phyloP scores from a whole-genome alignment of 2,113 vertebrate genomes.

The Sinocyclocheilus anshuiensis region DNA sequence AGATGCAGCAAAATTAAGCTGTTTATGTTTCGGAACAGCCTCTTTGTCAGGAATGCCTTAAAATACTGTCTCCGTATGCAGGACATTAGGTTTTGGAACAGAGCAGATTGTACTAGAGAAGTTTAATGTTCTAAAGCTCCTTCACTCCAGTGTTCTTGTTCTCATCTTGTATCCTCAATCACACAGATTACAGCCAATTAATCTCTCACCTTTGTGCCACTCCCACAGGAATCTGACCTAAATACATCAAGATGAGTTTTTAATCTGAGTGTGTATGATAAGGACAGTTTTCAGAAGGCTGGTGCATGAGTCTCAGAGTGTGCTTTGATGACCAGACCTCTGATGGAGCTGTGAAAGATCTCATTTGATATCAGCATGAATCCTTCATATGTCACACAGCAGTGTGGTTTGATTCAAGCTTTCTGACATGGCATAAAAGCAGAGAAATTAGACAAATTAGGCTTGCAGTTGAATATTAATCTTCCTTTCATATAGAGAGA shows the following conservation, averaged over 20 bases:
- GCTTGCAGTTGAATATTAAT: not conserved
- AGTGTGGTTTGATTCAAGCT: not conserved
- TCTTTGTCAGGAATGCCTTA: not conserved
- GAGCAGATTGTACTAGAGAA: slow-evolving; percentile 2
- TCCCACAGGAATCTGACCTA: slow-evolving; percentile 72
- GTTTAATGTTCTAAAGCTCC: not conserved
- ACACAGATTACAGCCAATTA: slow-evolving; percentile 51
- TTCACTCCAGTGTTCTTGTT: not conserved
- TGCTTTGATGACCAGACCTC: slow-evolving; percentile 36
- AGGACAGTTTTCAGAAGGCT: slow-evolving; percentile 12
- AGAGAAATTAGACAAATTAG: not conserved
- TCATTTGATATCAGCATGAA: slow-evolving; percentile 1
- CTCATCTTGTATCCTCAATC: slow-evolving; percentile 11
- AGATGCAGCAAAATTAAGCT: not conserved
- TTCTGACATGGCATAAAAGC: not conserved
- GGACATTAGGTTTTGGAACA: not conserved
- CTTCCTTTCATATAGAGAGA: not conserved
- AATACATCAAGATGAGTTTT: slow-evolving; percentile 75
- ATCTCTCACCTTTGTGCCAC: slow-evolving; percentile 52
- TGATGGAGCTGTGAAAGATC: not conserved
- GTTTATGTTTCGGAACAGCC: not conserved
- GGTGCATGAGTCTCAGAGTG: slow-evolving; percentile 2
- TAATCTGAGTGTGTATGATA: slow-evolving; percentile 10
- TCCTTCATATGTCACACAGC: slow-evolving; percentile 15
- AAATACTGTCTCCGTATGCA: not conserved